Evolutionary conservation across 2,113 vertebrate species (phyloP).

Genomic region (Pachyramphus minor): DNA sequence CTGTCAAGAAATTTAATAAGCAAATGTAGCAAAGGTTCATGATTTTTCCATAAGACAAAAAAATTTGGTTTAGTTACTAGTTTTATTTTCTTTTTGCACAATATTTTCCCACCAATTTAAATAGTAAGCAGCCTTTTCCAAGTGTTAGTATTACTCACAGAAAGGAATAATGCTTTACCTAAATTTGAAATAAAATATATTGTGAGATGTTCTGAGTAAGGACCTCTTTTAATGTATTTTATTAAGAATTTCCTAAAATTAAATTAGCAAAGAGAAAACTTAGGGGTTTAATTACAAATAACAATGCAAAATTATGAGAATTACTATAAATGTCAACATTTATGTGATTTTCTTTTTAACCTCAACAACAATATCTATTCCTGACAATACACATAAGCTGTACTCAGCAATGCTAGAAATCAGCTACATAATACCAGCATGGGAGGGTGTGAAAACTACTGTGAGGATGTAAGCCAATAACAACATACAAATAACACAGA

Average conservation of each 20-base stretch:
- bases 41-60: background rate
- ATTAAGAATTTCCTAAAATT: background rate
- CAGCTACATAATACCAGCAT: background rate
- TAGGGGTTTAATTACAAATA: background rate
- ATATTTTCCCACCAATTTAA: background rate
- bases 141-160: background rate
- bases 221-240: background rate
- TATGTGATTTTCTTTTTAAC: background rate
- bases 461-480: background rate
- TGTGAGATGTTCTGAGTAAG: background rate
- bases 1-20: background rate
- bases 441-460: background rate
- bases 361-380: background rate
- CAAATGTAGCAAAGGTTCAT: background rate
- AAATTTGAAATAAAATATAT: background rate
- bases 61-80: background rate
- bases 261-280: background rate
- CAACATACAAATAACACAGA: background rate
- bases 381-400: background rate
- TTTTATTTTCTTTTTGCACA: background rate
- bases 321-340: background rate
- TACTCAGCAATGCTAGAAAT: background rate
- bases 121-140: background rate
- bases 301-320: background rate
- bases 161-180: background rate